Base-by-base conservation (phyloP, 2,888 invertebrate genomes). In the Venusia cambrica region DNA sequence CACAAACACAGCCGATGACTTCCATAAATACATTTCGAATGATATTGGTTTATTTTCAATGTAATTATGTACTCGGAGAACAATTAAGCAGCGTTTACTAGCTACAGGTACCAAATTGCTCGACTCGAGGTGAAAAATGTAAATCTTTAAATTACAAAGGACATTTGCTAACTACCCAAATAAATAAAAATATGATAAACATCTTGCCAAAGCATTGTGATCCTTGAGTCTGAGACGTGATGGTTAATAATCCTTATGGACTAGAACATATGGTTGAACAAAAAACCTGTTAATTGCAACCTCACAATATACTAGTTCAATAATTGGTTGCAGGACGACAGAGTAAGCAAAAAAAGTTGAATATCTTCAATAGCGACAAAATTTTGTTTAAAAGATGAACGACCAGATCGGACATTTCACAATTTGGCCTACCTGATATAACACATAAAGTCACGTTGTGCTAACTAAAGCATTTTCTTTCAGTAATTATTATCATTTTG, bases 261-360 rank as follows among this genome's bases (percentile, higher is more conserved):
- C 14, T n/a, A 15, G 15, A 24, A 68, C 76, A 79, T 75, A 76
- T 78, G 80, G 57, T 52, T 52, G 35, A 39, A 55, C 18, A 41
- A 58, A 64, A n/a, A 73, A 71, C 74, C 71, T 66, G 76, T 71
- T 79, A 77, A 81, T 79, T 76, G 73, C 58, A 51, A 59, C 71
- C 34, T 74, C 65, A 64, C 57, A 64, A 73, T 70, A n/a, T n/a
- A 76, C 74, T 69, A 75, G 75, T 74, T 71, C 63, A 68, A 73
- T 78, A 78, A 78, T 77, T 78, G 67, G 63, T 57, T 44, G 48
- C 55, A 64, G 63, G 63, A 66, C 73, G 76, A 73, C 71, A 70
- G 59, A 54, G 54, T 54, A 37, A 35, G 53, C 53, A 73, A 76
- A 73, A 77, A 76, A 51, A 44, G 17, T 45, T 54, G n/a, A n/a